Percentiles rank a stretch among this genome's conserved stretches.
These are phyloP conservation scores for Ennomos erosarius DNA, from an alignment of 2,888 invertebrate genomes.

Conservation along the genomic window DNA sequence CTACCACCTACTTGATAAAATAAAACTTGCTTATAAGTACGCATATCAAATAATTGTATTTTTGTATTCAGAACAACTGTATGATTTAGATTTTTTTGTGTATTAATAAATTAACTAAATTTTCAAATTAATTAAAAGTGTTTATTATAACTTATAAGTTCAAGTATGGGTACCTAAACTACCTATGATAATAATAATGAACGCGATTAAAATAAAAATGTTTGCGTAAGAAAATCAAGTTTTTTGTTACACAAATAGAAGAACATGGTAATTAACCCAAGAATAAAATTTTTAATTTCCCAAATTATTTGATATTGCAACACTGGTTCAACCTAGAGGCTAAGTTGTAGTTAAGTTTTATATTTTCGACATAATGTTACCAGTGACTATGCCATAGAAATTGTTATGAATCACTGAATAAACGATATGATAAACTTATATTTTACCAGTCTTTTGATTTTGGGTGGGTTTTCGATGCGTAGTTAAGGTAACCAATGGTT, in stretches of 20 bases:
- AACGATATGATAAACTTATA: constrained; percentile 60
- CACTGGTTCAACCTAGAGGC: constrained; percentile 60
- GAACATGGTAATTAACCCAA: too few relatives aligned
- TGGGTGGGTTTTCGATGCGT: background rate
- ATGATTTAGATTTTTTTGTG: constrained; percentile 2
- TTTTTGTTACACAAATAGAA: too few relatives aligned
- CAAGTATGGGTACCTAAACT: too few relatives aligned
- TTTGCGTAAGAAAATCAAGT: too few relatives aligned
- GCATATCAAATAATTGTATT: background rate
- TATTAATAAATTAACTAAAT: too few relatives aligned
- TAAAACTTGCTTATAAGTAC: constrained; percentile 22
- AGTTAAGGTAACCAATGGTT: too few relatives aligned
- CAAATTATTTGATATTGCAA: constrained; percentile 18
- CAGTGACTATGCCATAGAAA: constrained; percentile 84
- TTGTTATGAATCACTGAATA: constrained; percentile 80
- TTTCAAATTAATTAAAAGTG: too few relatives aligned
- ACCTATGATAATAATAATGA: background rate
- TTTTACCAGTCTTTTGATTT: constrained; percentile 42
- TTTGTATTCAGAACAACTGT: background rate
- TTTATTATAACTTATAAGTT: too few relatives aligned
- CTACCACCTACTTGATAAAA: too few relatives aligned
- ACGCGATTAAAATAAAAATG: too few relatives aligned
- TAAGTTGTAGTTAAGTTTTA: constrained; percentile 56
- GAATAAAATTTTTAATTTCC: background rate
- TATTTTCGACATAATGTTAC: constrained; percentile 73